Base-by-base conservation (phyloP, 2,113 vertebrate species). In the Porphyrio hochstetteri region DNA sequence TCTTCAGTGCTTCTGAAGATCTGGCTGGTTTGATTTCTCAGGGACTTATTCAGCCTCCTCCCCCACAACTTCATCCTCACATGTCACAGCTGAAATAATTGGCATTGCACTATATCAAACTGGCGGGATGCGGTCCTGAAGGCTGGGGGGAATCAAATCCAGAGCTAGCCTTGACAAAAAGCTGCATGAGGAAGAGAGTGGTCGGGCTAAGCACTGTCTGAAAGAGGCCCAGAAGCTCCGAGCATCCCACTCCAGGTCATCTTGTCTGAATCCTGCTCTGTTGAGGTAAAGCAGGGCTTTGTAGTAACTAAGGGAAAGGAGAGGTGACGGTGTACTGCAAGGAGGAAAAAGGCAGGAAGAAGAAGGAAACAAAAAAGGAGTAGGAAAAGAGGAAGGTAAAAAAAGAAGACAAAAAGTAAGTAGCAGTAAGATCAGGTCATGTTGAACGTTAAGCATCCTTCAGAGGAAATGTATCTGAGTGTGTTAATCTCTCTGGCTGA, bases 31-130 rank as follows among this genome's bases (percentile, higher is more conserved):
- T 65, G 72, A 93, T 95, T 96, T 96, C 90, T 89, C 77, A 55
- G 77, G 44, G 86, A 52, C 77, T 85, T 83, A 79, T 57, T 87
- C 63, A 87, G 40, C 88, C 44, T 88, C 77, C 81, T 93, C 70
- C 81, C 78, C 88, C 90, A 65, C 85, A 96, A 92, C 83, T 95
- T 93, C 76, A 96, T 97, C 91, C 83, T 91, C 77, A 64, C 72
- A 61, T 94, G 91, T 91, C 90, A 91, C 57, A 84, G 65, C 70
- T 93, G 61, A 96, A 95, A 92, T 96, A 96, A 96, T 95, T 96
- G 95, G 91, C 72, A 68, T 84, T 65, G 72, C 90, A 92, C 24
- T 90, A 48, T 69, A 84, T 95, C 86, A 96, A 90, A 81, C 33
- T 68, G 48, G 44, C 1, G 10, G 72, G 50, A 92, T 88, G 64